These are phyloP conservation scores for Isoperla grammatica DNA, from an alignment of 2,888 invertebrate genomes.

Conservation along the genomic window DNA sequence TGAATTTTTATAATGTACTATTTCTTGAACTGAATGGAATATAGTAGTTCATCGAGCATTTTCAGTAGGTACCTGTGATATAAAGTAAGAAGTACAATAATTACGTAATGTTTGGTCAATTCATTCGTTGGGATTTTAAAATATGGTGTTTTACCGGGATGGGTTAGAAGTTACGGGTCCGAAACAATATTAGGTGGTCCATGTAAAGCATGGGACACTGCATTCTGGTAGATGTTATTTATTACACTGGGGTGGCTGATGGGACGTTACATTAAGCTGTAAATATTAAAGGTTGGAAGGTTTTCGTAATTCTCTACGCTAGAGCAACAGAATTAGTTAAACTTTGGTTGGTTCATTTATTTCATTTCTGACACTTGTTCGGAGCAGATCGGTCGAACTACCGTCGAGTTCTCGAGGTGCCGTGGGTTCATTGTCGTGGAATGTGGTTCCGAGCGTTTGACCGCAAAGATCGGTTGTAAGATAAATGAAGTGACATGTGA, in stretches of 20 bases:
- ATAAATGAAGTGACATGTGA: not conserved
- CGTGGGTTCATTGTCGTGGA: not conserved
- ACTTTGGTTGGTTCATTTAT: not conserved
- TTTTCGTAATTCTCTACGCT: not conserved
- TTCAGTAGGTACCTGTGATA: slow-evolving; percentile 30
- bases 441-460: no score
- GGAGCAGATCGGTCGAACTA: not conserved
- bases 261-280: not conserved
- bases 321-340: no score
- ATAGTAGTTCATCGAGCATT: not conserved
- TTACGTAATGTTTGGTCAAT: slow-evolving; percentile 18
- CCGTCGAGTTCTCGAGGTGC: not conserved
- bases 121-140: slow-evolving; percentile 6
- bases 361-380: not conserved
- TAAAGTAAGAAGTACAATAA: slow-evolving; percentile 16
- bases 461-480: not conserved
- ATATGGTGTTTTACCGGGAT: slow-evolving; percentile 11
- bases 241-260: slow-evolving; percentile 7
- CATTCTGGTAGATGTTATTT: not conserved
- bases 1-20: no score
- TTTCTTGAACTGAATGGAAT: not conserved
- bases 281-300: slow-evolving; percentile 10
- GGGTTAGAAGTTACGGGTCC: slow-evolving; percentile 4
- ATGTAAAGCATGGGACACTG: not conserved
- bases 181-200: not conserved